phyloP scores from a whole-genome alignment of 2,888 invertebrate species.

The Brenthis hecate region DNA sequence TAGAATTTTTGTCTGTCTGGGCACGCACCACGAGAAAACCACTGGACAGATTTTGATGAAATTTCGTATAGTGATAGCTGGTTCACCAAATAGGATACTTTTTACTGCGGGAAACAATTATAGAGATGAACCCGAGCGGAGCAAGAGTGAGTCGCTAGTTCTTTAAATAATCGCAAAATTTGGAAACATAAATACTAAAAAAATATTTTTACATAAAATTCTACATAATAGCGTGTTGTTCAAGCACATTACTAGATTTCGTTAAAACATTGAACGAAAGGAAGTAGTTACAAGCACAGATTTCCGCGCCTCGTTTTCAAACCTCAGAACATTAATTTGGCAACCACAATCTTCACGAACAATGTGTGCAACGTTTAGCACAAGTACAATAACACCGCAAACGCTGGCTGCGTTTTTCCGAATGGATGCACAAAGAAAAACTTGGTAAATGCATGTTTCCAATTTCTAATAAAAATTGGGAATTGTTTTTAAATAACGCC shows the following conservation, averaged over 20 bases:
- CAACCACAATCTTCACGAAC: conserved; percentile 37
- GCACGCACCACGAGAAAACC: too few relatives aligned
- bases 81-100: too few relatives aligned
- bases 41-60: too few relatives aligned
- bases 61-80: too few relatives aligned
- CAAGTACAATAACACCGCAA: conserved; percentile 27
- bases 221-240: conserved; percentile 1
- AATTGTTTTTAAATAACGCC: not conserved
- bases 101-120: too few relatives aligned
- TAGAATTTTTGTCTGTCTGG: too few relatives aligned
- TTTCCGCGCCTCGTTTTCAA: conserved; percentile 30
- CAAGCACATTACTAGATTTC: not conserved
- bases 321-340: conserved; percentile 40
- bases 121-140: too few relatives aligned
- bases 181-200: too few relatives aligned
- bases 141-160: too few relatives aligned
- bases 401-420: conserved; percentile 21
- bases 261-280: conserved; percentile 7
- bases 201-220: too few relatives aligned
- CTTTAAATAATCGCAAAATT: too few relatives aligned
- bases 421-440: conserved; percentile 38
- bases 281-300: conserved; percentile 19
- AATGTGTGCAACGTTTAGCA: conserved; percentile 31
- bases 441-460: conserved; percentile 5
- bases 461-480: not conserved